A percentile compares a stretch with the other conserved stretches of the same genome.
Evolutionary conservation across 2,797 vertebrate species (phyloP).

Genomic region (Ptychobarbus kaznakovi): DNA sequence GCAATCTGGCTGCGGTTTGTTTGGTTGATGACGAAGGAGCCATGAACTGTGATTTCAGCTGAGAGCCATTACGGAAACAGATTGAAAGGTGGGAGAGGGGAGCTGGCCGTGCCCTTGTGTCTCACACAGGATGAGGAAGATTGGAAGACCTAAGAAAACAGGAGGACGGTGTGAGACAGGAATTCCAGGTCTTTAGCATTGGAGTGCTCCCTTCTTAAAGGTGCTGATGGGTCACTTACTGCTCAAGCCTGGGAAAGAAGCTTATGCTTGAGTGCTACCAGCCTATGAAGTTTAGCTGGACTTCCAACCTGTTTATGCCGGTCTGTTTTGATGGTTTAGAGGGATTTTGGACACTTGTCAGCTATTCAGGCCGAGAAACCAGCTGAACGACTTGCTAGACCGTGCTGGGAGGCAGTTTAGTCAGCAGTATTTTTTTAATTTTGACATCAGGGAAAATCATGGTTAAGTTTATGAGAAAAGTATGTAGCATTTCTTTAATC

Average conservation of each 20-base stretch:
- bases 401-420: not conserved
- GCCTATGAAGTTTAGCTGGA: not conserved
- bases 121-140: constrained; percentile 39
- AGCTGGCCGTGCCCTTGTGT: constrained; percentile 24
- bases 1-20: constrained; percentile 47
- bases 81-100: constrained; percentile 36
- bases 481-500: not conserved
- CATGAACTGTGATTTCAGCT: constrained; percentile 57
- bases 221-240: constrained; percentile 21
- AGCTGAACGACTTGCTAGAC: not conserved
- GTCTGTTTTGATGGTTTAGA: not conserved
- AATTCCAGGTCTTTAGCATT: constrained; percentile 37
- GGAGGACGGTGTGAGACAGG: constrained; percentile 26
- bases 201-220: constrained; percentile 11
- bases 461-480: not conserved
- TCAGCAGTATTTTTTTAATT: not conserved
- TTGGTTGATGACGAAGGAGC: constrained; percentile 49
- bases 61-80: constrained; percentile 52
- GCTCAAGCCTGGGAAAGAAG: constrained; percentile 22
- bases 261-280: not conserved
- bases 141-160: constrained; percentile 48
- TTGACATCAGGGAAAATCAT: not conserved
- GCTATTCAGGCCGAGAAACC: not conserved
- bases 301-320: not conserved
- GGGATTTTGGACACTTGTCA: not conserved